phyloP scores from a whole-genome alignment of 2,113 vertebrate species.

The Vimba vimba region DNA sequence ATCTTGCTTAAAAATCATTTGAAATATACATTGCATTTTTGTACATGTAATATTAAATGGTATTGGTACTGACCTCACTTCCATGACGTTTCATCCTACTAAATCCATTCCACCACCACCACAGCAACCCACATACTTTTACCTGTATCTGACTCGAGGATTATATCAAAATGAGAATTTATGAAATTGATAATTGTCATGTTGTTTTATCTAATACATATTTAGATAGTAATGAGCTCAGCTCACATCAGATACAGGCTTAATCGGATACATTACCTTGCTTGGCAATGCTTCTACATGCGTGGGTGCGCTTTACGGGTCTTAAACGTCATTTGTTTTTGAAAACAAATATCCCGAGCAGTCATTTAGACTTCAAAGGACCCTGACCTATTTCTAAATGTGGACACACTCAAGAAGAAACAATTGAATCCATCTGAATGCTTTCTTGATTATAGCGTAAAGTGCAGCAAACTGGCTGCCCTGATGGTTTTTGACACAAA shows the following conservation, averaged over 20 bases:
- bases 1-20: too few species aligned
- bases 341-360: conserved; percentile 13
- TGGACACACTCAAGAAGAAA: background rate
- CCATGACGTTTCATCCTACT: background rate
- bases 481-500: background rate
- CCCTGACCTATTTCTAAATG: conserved; percentile 36
- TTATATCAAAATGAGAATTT: conserved; percentile 10
- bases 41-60: background rate
- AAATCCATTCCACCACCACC: background rate
- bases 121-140: background rate
- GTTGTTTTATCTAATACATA: conserved; percentile 23
- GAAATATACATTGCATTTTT: background rate
- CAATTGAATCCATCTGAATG: background rate
- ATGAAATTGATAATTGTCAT: background rate
- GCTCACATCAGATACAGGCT: conserved; percentile 23
- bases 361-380: conserved; percentile 22
- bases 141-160: background rate
- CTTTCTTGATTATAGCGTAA: conserved; percentile 16
- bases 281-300: conserved; percentile 62
- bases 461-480: conserved; percentile 11
- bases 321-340: conserved; percentile 4
- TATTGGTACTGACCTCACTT: background rate
- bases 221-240: conserved; percentile 29
- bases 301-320: conserved; percentile 55
- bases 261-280: conserved; percentile 62